Percentiles rank a stretch among this genome's conserved stretches.
Evolutionary conservation across 2,797 vertebrate species (phyloP).

Genomic region (Pseudochirops corinnae): DNA sequence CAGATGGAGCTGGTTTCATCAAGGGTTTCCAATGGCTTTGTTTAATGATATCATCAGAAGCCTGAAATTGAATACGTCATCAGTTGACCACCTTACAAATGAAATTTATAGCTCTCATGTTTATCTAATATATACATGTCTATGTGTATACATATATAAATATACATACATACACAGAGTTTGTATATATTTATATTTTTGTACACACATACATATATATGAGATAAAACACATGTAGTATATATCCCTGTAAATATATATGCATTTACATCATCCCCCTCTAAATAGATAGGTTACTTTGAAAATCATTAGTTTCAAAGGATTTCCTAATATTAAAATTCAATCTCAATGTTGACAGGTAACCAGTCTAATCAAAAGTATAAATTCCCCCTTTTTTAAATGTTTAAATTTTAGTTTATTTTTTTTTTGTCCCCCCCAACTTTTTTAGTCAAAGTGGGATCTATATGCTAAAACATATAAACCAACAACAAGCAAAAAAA

Average conservation of each 20-base stretch:
- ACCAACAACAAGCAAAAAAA: conserved; percentile 18
- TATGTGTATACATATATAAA: rapidly evolving
- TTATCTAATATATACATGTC: not conserved
- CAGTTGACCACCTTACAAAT: not conserved
- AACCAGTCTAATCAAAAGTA: conserved; percentile 1
- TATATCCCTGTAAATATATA: not conserved
- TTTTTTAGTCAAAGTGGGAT: conserved; percentile 42
- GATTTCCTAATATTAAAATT: conserved; percentile 33
- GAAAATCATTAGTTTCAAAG: conserved; percentile 17
- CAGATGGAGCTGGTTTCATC: not conserved
- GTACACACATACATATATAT: not conserved
- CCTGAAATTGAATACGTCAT: not conserved
- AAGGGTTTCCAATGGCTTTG: not conserved
- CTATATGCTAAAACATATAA: not conserved
- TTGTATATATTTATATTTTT: not conserved
- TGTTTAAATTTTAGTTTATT: too few species aligned
- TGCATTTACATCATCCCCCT: not conserved
- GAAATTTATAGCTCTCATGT: conserved; percentile 8
- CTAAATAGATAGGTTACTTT: not conserved
- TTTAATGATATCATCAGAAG: not conserved
- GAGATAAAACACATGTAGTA: not conserved
- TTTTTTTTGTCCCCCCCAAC: not conserved
- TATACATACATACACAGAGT: not conserved
- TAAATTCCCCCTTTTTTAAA: not conserved
- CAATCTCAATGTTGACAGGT: not conserved